These are phyloP conservation scores for Eretmocerus hayati DNA, from an alignment of 2,888 invertebrate genomes.

Conservation along the genomic window DNA sequence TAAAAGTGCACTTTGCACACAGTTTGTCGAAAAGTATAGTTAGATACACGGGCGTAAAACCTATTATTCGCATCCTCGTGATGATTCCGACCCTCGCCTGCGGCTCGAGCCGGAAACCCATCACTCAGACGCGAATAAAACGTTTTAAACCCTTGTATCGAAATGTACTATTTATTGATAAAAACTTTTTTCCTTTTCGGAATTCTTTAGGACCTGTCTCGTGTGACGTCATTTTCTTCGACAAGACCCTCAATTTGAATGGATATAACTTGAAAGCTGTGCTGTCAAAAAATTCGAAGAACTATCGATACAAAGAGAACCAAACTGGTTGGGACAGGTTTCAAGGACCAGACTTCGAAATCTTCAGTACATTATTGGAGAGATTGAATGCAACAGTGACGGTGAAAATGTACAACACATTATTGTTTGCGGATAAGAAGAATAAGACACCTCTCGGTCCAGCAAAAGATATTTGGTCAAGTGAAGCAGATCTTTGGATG, in stretches of 20 bases:
- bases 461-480: neutral
- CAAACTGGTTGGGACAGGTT: neutral
- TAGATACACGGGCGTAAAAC: too few relatives aligned
- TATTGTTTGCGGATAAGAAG: neutral
- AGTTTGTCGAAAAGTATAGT: too few relatives aligned
- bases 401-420: neutral
- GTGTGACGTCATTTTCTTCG: too few relatives aligned
- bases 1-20: too few relatives aligned
- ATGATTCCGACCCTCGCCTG: too few relatives aligned
- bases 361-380: neutral
- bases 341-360: neutral
- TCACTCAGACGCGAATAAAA: too few relatives aligned
- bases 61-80: too few relatives aligned
- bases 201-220: too few relatives aligned
- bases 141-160: too few relatives aligned
- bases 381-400: neutral
- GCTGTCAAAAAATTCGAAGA: neutral
- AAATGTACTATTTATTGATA: too few relatives aligned
- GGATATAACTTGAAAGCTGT: conserved; percentile 2
- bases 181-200: too few relatives aligned
- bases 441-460: neutral
- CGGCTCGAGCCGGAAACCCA: too few relatives aligned
- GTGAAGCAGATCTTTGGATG: neutral
- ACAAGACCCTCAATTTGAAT: neutral
- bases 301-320: neutral